Conservation (phyloP, 2,113 vertebrate species). For the Haemorhous mexicanus region DNA sequence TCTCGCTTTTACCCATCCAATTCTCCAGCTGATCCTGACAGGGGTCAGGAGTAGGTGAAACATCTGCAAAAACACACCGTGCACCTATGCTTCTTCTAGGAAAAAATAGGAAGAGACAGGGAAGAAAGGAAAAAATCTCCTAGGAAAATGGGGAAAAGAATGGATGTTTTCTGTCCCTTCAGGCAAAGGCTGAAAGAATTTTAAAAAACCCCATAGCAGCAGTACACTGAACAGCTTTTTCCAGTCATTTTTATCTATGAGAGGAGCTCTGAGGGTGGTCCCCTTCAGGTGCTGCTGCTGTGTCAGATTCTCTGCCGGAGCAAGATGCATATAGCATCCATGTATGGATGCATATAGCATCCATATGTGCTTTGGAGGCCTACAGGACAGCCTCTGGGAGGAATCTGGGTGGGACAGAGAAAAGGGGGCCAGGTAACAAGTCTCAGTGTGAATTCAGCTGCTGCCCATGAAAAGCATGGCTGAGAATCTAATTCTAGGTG, state of each 20-base stretch:
- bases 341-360: not conserved
- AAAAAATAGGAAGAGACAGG: not conserved
- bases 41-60: not conserved
- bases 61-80: not conserved
- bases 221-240: not conserved
- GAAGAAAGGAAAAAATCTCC: not conserved
- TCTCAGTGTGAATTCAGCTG: not conserved
- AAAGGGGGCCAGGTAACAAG: accelerated
- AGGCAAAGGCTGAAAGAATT: not conserved
- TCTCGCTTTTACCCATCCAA: not conserved
- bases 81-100: accelerated
- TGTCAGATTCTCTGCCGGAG: accelerated
- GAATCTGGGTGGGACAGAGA: not conserved
- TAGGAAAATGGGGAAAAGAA: not conserved
- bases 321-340: not conserved
- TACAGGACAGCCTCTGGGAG: not conserved
- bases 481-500: not conserved
- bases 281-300: accelerated
- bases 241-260: accelerated
- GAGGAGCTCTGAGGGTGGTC: not conserved
- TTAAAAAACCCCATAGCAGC: not conserved
- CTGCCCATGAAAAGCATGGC: not conserved
- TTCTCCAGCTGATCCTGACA: accelerated
- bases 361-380: not conserved
- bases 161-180: not conserved